Conservation (phyloP, 2,888 invertebrate species). For the Tetrapedia diversipes region DNA sequence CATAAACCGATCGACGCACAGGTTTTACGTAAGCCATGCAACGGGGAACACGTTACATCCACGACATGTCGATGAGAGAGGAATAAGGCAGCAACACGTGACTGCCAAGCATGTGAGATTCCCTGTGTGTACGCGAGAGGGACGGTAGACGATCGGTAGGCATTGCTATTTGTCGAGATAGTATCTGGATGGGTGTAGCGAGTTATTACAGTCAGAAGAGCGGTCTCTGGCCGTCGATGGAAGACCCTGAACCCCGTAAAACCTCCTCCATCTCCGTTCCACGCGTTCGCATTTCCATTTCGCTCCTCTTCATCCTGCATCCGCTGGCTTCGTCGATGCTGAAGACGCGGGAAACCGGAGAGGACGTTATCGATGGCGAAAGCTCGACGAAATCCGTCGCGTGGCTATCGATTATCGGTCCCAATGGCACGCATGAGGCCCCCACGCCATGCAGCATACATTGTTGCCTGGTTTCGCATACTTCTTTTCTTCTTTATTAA, state of each 20-base stretch:
- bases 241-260: constrained; percentile 66
- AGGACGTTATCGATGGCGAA: constrained; percentile 60
- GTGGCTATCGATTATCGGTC: constrained; percentile 67
- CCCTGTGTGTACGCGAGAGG: constrained; percentile 48
- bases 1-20: constrained; percentile 9
- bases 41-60: constrained; percentile 27
- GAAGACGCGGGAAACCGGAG: constrained; percentile 55
- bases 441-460: constrained; percentile 34
- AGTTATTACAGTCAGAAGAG: constrained; percentile 78
- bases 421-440: constrained; percentile 36
- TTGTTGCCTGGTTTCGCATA: constrained; percentile 5
- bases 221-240: constrained; percentile 62
- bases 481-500: background rate
- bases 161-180: constrained; percentile 80
- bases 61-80: constrained; percentile 49
- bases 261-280: constrained; percentile 17
- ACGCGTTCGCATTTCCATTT: background rate
- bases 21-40: constrained; percentile 41
- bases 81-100: constrained; percentile 45
- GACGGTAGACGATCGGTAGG: constrained; percentile 71
- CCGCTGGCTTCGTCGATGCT: constrained; percentile 15
- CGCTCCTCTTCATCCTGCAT: background rate
- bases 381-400: constrained; percentile 65
- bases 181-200: constrained; percentile 78
- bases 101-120: constrained; percentile 55